Evolutionary conservation across 2,888 invertebrate species (phyloP), one percentile per base, ranked within the genome.

Genomic region (Drosophila paranaensis): DNA sequence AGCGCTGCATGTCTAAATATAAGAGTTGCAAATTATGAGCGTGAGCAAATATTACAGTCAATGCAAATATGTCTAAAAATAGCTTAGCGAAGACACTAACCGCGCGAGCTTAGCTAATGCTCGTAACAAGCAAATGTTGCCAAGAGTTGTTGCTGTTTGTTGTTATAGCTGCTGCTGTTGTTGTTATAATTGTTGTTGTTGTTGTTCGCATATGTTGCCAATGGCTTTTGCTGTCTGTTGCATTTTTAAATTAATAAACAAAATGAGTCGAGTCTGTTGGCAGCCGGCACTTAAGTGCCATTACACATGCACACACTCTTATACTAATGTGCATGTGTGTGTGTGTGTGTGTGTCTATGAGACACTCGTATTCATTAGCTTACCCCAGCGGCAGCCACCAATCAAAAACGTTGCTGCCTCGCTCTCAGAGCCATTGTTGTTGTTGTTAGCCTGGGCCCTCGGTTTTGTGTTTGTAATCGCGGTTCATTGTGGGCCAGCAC

Each of bases 401-500:
- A 78, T 78, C 82, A 81, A 63, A 78, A 81, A 66, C 73, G 67
- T 64, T 77, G 46, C 60, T 48, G 43, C 40, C 65, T n/a, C 37
- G 64, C 65, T 71, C 81, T 81, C 73, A 55, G 60, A 63, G 57
- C 65, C 65, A 66, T 43, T 25, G 42, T 40, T 53, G 56, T 67
- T 69, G 54, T 70, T 70, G 69, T 69, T 71, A 60, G 70, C 55
- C 55, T 66, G 71, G 40, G 58, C 65, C 40, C 77, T 63, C 50
- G 64, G 62, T 63, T 71, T 55, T 71, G 60, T 57, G 50, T 43
- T 77, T 67, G 80, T 84, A 81, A 81, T 81, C 80, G 80, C 85
- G 82, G 79, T 84, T 84, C 71, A 71, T 71, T 78, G 82, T 79
- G 71, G 79, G 82, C 80, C 82, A 77, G 66, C 71, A 63, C 62